These are phyloP conservation scores for Falco berigora DNA, from an alignment of 2,797 vertebrate genomes.

Conservation along the genomic window DNA sequence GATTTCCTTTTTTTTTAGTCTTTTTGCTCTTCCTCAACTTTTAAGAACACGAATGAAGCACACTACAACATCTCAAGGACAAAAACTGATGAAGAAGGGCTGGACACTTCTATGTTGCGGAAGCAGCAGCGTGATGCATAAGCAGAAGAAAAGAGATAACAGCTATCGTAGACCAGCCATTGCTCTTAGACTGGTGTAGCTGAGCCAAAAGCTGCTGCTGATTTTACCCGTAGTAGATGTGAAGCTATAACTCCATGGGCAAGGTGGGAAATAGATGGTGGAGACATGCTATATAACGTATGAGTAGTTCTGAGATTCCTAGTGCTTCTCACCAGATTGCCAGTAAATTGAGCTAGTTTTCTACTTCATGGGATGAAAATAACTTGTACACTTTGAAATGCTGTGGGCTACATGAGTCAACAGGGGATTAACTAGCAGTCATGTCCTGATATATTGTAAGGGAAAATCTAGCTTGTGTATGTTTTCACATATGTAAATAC, in stretches of 20 bases:
- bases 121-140: not conserved
- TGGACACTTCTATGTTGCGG: accelerated
- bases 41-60: not conserved
- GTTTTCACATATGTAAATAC: not conserved
- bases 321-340: not conserved
- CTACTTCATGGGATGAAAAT: not conserved
- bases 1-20: not conserved
- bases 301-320: not conserved
- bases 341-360: not conserved
- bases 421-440: not conserved
- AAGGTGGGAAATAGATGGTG: not conserved
- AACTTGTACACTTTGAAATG: not conserved
- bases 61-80: not conserved
- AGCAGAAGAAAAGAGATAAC: not conserved
- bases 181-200: not conserved
- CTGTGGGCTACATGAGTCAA: not conserved
- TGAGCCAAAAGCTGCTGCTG: not conserved
- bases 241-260: not conserved
- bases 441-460: not conserved
- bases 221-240: not conserved
- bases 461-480: not conserved
- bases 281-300: not conserved
- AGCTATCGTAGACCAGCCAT: not conserved
- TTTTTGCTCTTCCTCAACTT: not conserved
- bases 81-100: not conserved